Evolutionary conservation across 53 echinoderm and acorn worm genomes (phyloP).

Genomic region (Patiria pectinifera): DNA sequence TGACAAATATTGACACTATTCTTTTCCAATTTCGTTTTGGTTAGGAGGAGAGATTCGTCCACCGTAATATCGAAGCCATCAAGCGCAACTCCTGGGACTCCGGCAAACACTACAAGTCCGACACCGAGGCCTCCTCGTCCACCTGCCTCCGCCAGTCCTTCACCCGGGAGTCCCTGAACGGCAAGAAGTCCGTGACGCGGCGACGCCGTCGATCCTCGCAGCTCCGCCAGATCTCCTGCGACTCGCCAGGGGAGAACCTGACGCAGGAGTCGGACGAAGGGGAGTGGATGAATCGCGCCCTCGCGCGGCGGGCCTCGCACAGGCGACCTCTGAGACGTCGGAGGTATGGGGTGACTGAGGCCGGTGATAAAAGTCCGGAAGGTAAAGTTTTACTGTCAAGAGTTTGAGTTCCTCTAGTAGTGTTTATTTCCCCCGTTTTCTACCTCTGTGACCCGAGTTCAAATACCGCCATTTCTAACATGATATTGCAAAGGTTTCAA

Average conservation of each 20-base stretch:
- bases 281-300: slow-evolving; percentile 63
- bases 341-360: slow-evolving; percentile 52
- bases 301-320: slow-evolving; percentile 56
- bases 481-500: too few species aligned
- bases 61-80: slow-evolving; percentile 33
- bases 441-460: too few species aligned
- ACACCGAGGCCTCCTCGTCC: slow-evolving; percentile 61
- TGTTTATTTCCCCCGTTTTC: too few species aligned
- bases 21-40: neutral
- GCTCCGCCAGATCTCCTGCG: slow-evolving; percentile 60
- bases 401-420: too few species aligned
- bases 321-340: slow-evolving; percentile 46
- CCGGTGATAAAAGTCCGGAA: slow-evolving; percentile 39
- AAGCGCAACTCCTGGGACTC: slow-evolving; percentile 59
- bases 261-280: slow-evolving; percentile 63
- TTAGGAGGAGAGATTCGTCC: slow-evolving; percentile 54
- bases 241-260: slow-evolving; percentile 52
- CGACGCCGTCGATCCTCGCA: slow-evolving; percentile 57
- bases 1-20: too few species aligned
- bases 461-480: too few species aligned
- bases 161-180: slow-evolving; percentile 45
- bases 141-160: slow-evolving; percentile 50
- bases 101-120: slow-evolving; percentile 57
- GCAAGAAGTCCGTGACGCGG: slow-evolving; percentile 31
- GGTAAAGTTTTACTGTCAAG: slow-evolving; percentile 7